Evolutionary conservation across 2,113 vertebrate species (phyloP).

Genomic region (Cryptomyrus ogoouensis): DNA sequence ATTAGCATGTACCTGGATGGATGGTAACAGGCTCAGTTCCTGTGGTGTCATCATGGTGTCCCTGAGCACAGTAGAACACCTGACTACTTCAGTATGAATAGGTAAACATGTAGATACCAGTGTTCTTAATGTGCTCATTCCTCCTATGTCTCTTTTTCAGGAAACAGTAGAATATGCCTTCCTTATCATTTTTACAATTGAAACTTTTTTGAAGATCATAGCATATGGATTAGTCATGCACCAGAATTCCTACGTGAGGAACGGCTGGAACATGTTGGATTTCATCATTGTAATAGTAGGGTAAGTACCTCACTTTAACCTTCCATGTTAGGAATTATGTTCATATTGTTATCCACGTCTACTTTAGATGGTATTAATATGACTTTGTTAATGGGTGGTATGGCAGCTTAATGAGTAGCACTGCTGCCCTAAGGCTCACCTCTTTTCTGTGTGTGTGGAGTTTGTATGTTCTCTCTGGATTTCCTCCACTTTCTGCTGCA

Average conservation of each 20-base stretch:
- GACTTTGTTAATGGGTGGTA: neutral
- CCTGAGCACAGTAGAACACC: neutral
- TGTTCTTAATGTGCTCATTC: constrained; percentile 2
- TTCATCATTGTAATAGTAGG: constrained; percentile 98
- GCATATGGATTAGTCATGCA: constrained; percentile 97
- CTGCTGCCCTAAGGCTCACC: neutral
- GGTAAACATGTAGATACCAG: neutral
- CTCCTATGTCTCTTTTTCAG: constrained; percentile 63
- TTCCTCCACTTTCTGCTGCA: neutral
- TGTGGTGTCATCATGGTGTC: neutral
- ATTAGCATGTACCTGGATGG: neutral
- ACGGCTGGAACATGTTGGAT: constrained; percentile 99
- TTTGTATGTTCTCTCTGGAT: neutral
- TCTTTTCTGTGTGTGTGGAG: neutral
- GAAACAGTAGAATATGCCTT: constrained; percentile 99
- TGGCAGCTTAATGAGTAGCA: neutral
- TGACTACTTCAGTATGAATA: neutral
- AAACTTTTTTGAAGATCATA: constrained; percentile 99
- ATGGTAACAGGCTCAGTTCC: neutral
- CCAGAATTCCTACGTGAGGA: constrained; percentile 95
- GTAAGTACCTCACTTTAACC: constrained; percentile 66
- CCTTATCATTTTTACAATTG: constrained; percentile 99
- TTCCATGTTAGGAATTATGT: neutral
- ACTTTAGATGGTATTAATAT: neutral
- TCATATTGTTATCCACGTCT: neutral